Evolutionary conservation across 1,140 invertebrate genomes (phyloP), one percentile per base, ranked within the genome.

Genomic region (Aphelenchoides fujianensis): DNA sequence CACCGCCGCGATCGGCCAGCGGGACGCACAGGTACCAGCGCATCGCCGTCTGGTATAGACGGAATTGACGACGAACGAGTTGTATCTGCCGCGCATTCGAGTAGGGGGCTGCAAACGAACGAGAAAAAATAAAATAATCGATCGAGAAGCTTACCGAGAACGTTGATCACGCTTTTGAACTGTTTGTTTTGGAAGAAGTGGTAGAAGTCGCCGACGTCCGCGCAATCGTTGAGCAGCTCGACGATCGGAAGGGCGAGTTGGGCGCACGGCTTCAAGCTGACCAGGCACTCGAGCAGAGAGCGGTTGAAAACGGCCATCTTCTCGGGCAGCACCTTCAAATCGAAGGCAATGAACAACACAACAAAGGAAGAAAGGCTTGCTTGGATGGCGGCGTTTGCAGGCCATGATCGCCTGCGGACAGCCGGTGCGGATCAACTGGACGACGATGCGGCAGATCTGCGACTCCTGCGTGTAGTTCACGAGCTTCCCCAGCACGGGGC

Each of bases 181-280:
- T 70, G 69, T 23, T 70, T 70, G 9, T 72, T 37, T 23, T 23
- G 69, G 72, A 72, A 70, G 32, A 70, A 70, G 16, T 72, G 28
- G 36, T 72, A 31, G 55, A 70, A 70, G 3, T 70, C 70, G 68
- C 12, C 23, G 1, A 69, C 32, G 35, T 70, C 69, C 9, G 69
- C 69, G 1, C 64, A 27, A 23, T 70, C 69, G 3, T 48, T 23
- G 12, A 70, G 16, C 2, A 70, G 69, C 23, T 70, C 69, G 19
- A 70, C 5, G 23, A 71, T 52, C 23, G 69, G 69, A 72, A 70
- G 36, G 19, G 69, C 69, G n/a, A 70, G 5, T 72, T 72, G 68
- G 5, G 69, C 68, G 5, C 12, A 36, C 3, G 69, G 69, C 32
- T 48, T 32, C 3, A 70, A 28, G 7, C 19, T n/a, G 3, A 34